Conservation (phyloP, 2,888 invertebrate species). For the Alitta virens region DNA sequence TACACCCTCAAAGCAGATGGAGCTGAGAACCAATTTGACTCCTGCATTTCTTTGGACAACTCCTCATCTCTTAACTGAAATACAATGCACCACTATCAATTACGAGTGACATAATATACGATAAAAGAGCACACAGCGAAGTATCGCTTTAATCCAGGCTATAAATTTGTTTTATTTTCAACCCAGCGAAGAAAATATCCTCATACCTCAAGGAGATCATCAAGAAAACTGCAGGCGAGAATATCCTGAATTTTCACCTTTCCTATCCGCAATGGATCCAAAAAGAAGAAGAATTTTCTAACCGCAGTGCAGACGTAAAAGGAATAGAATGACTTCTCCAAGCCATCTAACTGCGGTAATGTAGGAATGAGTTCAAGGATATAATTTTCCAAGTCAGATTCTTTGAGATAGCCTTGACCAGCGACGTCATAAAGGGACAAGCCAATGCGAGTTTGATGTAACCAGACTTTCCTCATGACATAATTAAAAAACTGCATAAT, state of each 20-base stretch:
- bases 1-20: constrained; percentile 78
- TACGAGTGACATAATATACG: too few species aligned
- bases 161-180: too few species aligned
- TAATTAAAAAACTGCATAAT: constrained; percentile 91
- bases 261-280: constrained; percentile 85
- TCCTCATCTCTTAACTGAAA: constrained; percentile 76
- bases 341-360: constrained; percentile 78
- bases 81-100: too few species aligned
- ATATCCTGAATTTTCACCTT: constrained; percentile 88
- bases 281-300: constrained; percentile 91
- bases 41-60: constrained; percentile 77
- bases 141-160: too few species aligned
- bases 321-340: constrained; percentile 89
- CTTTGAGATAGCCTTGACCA: constrained; percentile 85
- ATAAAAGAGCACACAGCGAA: too few species aligned
- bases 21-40: constrained; percentile 63
- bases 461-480: constrained; percentile 89
- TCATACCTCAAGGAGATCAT: constrained; percentile 79
- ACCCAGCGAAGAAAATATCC: neutral
- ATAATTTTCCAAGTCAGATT: constrained; percentile 90
- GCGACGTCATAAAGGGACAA: constrained; percentile 88
- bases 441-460: constrained; percentile 90
- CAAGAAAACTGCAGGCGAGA: constrained; percentile 84
- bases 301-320: constrained; percentile 97
- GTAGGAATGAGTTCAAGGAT: constrained; percentile 91